These are phyloP conservation scores for Sebastes diploproa DNA, from an alignment of 2,797 vertebrate species.

Conservation along the genomic window DNA sequence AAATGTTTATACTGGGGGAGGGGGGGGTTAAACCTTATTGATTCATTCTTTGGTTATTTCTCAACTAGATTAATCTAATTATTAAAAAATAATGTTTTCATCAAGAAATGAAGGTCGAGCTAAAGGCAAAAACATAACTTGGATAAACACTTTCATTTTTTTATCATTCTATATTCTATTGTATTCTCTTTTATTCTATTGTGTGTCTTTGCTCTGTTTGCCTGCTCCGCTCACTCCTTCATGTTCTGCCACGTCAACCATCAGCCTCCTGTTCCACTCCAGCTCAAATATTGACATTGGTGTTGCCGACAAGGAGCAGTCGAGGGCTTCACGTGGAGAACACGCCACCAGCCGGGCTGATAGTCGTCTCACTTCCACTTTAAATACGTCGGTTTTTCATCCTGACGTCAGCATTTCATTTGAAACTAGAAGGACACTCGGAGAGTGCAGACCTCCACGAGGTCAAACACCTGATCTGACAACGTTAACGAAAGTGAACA, in stretches of 20 bases:
- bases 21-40: neutral
- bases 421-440: neutral
- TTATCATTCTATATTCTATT: neutral
- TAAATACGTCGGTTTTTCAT: neutral
- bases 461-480: neutral
- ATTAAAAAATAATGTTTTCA: neutral
- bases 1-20: too few relatives aligned
- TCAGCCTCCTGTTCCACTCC: constrained; percentile 49
- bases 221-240: constrained; percentile 7
- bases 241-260: constrained; percentile 41
- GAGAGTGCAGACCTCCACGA: too few relatives aligned
- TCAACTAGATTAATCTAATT: neutral
- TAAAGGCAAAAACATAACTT: neutral
- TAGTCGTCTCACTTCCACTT: too few relatives aligned
- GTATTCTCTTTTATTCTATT: neutral
- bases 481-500: too few relatives aligned
- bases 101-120: neutral
- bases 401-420: neutral
- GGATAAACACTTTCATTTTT: neutral
- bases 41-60: neutral
- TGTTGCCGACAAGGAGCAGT: constrained; percentile 36
- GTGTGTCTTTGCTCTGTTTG: constrained; percentile 14
- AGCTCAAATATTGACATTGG: constrained; percentile 81
- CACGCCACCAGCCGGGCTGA: neutral
- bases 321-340: neutral